Base-by-base conservation (phyloP, 2,113 vertebrate species). In the Rhabdomys dilectus region DNA sequence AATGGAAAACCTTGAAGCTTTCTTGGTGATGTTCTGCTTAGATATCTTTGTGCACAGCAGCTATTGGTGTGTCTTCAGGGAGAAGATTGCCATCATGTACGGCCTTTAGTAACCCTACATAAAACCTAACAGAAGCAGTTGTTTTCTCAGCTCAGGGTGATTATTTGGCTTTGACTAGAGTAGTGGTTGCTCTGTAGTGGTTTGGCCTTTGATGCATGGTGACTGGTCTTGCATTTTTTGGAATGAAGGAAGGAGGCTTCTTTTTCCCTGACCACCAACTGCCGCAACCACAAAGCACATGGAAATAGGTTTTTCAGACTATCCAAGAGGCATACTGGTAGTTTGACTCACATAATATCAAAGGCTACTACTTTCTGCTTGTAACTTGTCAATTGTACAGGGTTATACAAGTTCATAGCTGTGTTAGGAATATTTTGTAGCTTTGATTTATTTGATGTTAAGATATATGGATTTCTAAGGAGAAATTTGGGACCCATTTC, bases 261-360 rank as follows among this genome's bases (percentile, higher is more conserved):
- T 60, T 90, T 91, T 94, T 88, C 53, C 64, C 31, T 89, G 78
- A 92, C 73, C 53, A 45, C 36, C 24, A 26, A 73, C 66, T 22
- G 16, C 36, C 8, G 26, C 88, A 73, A 89, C 81, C 86, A 60
- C 77, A 95, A 60, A 86, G n/a, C 53, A 75, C 36, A 42, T 94
- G 66, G 66, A 86, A 96, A 77, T 17, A 48, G 45, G 85, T 42
- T 66, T 92, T 26, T 2, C 39, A 48, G 45, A 85, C 31, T 85
- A 45, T 39, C 88, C 53, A 12, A 29, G 81, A 88, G 70, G 51
- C 72, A 77, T 72, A 3, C 51, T 75, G 34, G 6, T 95, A 48
- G 39, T 56, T 88, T 96, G 90, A 93, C 51, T 97, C 72, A 62
- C 90, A 70, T 94, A 78, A 42, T 91, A 88, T 92, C 78, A 88